Evolutionary conservation across 2,797 vertebrate species (phyloP).

Genomic region (Naso thynnoides): DNA sequence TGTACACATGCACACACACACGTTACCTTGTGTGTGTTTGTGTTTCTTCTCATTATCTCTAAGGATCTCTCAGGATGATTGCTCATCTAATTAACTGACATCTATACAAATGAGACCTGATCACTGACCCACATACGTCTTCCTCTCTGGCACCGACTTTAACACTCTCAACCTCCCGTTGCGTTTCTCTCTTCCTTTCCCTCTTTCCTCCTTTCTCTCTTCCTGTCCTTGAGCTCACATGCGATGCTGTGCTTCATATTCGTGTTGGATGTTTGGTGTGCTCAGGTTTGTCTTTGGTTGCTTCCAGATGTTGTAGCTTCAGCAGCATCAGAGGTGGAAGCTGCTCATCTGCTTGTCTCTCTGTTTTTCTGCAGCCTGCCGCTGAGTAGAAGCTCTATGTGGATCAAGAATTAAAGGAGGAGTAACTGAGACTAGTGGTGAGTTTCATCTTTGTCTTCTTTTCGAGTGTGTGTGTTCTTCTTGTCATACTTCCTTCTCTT

Average conservation of each 20-base stretch:
- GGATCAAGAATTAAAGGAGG: conserved; percentile 58
- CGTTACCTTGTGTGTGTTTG: not conserved
- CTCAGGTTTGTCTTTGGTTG: conserved; percentile 24
- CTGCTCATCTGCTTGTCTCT: not conserved
- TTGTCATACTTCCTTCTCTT: not conserved
- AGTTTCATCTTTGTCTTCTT: conserved; percentile 37
- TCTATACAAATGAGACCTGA: conserved; percentile 38
- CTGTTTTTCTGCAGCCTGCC: conserved; percentile 44
- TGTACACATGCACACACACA: not conserved
- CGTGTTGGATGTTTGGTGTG: not conserved
- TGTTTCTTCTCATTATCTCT: conserved; percentile 24
- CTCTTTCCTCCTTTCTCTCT: not conserved
- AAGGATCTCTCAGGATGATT: conserved; percentile 29
- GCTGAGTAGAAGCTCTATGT: conserved; percentile 53
- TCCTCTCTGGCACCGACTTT: not conserved
- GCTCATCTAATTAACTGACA: conserved; percentile 49
- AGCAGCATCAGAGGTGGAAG: conserved; percentile 16
- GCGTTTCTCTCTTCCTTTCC: not conserved
- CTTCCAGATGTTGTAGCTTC: not conserved
- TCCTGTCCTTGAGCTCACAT: conserved; percentile 16
- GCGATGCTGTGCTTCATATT: not conserved
- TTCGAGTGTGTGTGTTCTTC: too few relatives aligned
- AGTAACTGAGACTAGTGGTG: conserved; percentile 62
- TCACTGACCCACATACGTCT: conserved; percentile 24
- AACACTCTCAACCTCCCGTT: not conserved